Evolutionary conservation across 2,797 vertebrate species (phyloP), one percentile per base, ranked within the genome.

Genomic region (Sebastes minor): DNA sequence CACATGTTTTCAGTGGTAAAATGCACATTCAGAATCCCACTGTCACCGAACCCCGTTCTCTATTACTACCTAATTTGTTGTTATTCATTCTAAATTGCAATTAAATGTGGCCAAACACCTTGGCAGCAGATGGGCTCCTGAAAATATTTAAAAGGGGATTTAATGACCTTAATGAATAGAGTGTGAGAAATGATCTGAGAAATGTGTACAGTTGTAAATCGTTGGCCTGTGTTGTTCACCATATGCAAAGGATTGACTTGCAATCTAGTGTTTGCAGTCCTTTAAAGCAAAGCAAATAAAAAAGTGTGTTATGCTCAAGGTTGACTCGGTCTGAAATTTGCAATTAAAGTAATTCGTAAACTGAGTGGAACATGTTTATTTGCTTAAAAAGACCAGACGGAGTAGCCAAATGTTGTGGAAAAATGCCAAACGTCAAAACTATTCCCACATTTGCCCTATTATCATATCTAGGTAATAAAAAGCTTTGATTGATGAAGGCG

Each of bases 401-500:
- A 70, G 56, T 23, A 62, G 56, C 80, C 79, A 88, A 84, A 83
- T 86, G 71, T 52, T 28, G 56, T 70, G 81, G 72, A 61, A 38
- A 60, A 66, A 62, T 22, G 81, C 63, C 75, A 85, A 61, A 69
- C 79, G 65, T n/a, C 12, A 5, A 71, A 91, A 90, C 9, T 49
- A 75, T 86, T 76, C 57, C 87, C 85, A 86, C 72, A 88, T 91
- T 85, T 67, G 59, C 65, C 49, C 60, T 78, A 52, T 89, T 87
- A 80, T 88, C 81, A 83, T 71, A 87, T 75, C 16, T 68, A 81
- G 78, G 86, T 89, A 88, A 87, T 91, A 86, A 92, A 89, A 78
- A 22, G 14, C 18, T 80, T 74, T 86, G 84, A 90, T 84, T 82
- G 80, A 91, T 86, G 80, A 88, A 72, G 83, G 71, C 8, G 22